A percentile compares a stretch with the other conserved stretches of the same genome.
These are phyloP conservation scores for Aleiodes testaceus DNA, from an alignment of 2,888 invertebrate species.

Conservation along the genomic window DNA sequence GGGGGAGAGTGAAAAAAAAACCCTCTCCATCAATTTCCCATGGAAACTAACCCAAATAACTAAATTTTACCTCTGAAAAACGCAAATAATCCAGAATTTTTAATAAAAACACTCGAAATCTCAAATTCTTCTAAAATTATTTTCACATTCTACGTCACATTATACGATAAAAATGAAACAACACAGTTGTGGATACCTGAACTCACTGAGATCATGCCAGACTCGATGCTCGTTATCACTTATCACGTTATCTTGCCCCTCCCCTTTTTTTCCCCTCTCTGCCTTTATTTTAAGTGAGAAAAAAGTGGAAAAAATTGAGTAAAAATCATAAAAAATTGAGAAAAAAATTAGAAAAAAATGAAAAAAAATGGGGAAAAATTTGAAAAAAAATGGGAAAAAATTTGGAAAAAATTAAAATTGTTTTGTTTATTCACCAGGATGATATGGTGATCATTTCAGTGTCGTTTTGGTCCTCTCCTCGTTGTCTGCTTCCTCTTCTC, in stretches of 20 bases:
- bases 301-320: neutral
- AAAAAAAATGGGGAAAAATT: neutral
- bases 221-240: conserved; percentile 25
- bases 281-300: neutral
- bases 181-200: conserved; percentile 42
- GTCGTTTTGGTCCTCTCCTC: neutral
- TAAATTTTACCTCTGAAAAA: too few species aligned
- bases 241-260: conserved; percentile 41
- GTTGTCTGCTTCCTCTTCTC: conserved; percentile 21
- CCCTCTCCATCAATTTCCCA: too few species aligned
- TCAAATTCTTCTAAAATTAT: neutral
- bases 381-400: too few species aligned
- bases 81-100: too few species aligned
- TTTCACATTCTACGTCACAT: neutral
- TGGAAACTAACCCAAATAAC: too few species aligned
- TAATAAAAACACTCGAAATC: neutral
- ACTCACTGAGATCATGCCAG: conserved; percentile 39
- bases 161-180: neutral
- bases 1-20: too few species aligned
- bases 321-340: neutral
- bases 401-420: neutral
- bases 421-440: conserved; percentile 21
- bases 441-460: conserved; percentile 5
- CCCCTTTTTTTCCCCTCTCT: conserved; percentile 17
- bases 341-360: neutral